Conservation (phyloP, 2,888 invertebrate genomes). For the Drosophila macrothrix region DNA sequence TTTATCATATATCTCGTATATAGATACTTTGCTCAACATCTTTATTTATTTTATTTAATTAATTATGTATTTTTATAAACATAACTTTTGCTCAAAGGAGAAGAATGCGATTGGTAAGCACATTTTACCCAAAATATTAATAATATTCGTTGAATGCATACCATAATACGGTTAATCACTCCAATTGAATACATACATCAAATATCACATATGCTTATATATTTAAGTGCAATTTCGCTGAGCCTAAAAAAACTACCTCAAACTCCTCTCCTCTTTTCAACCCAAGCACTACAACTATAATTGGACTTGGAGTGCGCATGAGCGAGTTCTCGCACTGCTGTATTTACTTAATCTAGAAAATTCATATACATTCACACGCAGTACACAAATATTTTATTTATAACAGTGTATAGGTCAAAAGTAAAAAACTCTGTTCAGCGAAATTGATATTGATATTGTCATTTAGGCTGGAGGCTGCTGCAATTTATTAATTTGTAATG, state of each 20-base stretch:
- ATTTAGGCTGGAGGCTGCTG: not conserved
- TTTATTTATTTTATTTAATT: not conserved
- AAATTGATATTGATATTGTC: not conserved
- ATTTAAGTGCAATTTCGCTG: constrained; percentile 3
- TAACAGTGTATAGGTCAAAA: not conserved
- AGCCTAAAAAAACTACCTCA: constrained; percentile 1
- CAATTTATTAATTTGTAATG: not conserved
- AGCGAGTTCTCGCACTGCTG: constrained; percentile 38
- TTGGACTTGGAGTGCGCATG: constrained; percentile 56
- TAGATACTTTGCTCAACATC: not conserved
- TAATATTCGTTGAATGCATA: not conserved
- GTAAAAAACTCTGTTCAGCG: not conserved
- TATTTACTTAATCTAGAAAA: constrained; percentile 21
- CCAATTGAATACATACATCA: not conserved
- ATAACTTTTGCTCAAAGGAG: not conserved
- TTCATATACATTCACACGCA: not conserved
- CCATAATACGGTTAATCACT: not conserved
- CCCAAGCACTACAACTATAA: constrained; percentile 19
- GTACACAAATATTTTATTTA: not conserved
- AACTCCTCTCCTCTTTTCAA: not conserved
- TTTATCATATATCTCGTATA: not conserved
- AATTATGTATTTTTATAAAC: not conserved
- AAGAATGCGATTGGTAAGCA: not conserved
- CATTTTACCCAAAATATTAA: not conserved
- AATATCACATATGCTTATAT: not conserved